phyloP scores from a whole-genome alignment of 2,797 vertebrate species.

The Picus viridis region DNA sequence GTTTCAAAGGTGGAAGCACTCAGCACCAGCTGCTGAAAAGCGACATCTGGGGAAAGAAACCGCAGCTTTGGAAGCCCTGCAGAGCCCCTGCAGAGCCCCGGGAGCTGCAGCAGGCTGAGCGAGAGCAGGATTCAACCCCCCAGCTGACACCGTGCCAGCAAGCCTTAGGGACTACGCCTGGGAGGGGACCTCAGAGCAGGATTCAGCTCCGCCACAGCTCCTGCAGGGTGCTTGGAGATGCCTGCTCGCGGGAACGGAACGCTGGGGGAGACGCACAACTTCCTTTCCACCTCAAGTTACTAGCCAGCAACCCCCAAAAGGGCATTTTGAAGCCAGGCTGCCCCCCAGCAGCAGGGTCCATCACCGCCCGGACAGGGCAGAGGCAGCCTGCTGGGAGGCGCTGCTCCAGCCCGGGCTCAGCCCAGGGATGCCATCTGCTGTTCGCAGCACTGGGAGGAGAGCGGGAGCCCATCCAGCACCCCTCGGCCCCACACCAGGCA shows the following conservation, averaged over 20 bases:
- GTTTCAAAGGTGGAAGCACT: neutral
- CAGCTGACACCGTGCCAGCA: rapidly evolving
- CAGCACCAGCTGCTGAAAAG: neutral
- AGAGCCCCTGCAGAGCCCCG: neutral
- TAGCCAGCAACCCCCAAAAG: neutral
- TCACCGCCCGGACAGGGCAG: rapidly evolving
- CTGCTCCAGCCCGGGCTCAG: neutral
- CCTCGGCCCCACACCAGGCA: neutral
- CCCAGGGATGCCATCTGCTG: conserved; percentile 52
- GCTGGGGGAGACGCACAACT: neutral
- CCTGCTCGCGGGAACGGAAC: rapidly evolving
- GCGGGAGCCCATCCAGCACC: neutral
- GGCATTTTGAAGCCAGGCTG: neutral
- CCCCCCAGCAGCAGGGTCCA: rapidly evolving
- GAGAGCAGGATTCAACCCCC: neutral
- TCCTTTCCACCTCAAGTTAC: neutral
- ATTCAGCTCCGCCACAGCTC: neutral
- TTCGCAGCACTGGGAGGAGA: neutral
- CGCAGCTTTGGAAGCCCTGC: neutral
- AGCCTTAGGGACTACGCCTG: rapidly evolving
- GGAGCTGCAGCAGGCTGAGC: neutral
- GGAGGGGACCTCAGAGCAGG: neutral
- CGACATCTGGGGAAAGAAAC: neutral
- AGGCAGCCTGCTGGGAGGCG: neutral
- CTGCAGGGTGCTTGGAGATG: neutral